A percentile compares a stretch with the other conserved stretches of the same genome.
phyloP scores from a whole-genome alignment of 2,113 vertebrate genomes.

The Lichenostomus cassidix region DNA sequence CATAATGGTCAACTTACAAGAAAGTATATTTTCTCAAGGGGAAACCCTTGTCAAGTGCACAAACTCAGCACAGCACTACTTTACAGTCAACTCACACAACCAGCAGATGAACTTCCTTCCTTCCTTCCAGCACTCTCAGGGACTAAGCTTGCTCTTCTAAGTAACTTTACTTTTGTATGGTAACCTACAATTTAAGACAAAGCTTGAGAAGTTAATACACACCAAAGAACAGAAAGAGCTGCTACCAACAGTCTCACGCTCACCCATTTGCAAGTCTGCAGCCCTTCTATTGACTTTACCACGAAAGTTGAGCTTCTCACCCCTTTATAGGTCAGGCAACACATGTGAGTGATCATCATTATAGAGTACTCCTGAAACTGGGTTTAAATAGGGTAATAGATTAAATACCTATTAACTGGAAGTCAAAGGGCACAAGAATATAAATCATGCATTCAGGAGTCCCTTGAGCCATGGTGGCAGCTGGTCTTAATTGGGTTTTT shows the following conservation, averaged over 20 bases:
- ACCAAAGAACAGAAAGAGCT: not conserved
- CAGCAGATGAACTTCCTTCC: not conserved
- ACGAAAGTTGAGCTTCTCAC: not conserved
- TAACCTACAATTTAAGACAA: not conserved
- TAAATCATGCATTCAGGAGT: not conserved
- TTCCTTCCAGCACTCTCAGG: not conserved
- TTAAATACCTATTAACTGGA: constrained; percentile 50
- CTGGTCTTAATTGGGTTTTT: constrained; percentile 53
- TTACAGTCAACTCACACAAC: not conserved
- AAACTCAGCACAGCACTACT: not conserved
- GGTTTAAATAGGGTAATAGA: not conserved
- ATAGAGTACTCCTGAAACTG: not conserved
- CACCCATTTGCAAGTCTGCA: not conserved
- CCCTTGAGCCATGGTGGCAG: not conserved
- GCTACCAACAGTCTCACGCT: not conserved
- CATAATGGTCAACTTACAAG: not conserved
- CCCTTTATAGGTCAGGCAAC: not conserved
- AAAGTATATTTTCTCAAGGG: not conserved
- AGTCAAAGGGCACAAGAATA: constrained; percentile 28
- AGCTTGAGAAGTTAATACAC: not conserved
- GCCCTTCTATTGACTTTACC: not conserved
- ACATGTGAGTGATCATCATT: not conserved
- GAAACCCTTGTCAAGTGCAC: not conserved
- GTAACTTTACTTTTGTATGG: not conserved
- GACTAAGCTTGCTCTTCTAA: not conserved